phyloP scores from a whole-genome alignment of 1,140 invertebrate species.

The Saxidomus purpurata region DNA sequence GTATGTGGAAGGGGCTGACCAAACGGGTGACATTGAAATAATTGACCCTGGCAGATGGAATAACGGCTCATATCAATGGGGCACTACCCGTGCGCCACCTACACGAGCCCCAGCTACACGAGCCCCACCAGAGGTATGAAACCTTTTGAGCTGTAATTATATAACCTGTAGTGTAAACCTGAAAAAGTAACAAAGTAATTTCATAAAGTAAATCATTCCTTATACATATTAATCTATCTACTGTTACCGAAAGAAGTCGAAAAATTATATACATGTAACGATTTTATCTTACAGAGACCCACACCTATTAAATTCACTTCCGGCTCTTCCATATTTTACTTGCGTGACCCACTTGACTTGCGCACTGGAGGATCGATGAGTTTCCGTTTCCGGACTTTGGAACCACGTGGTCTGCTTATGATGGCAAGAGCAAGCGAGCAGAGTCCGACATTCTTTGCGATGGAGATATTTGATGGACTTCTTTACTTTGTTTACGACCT shows the following conservation, averaged over 20 bases:
- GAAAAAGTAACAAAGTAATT: too few relatives aligned
- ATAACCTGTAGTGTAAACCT: too few relatives aligned
- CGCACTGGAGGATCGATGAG: conserved; percentile 34
- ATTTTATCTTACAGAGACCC: conserved; percentile 5
- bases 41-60: not conserved
- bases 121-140: not conserved
- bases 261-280: not conserved
- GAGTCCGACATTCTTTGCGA: conserved; percentile 64
- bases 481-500: conserved; percentile 80
- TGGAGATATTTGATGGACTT: conserved; percentile 81
- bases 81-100: not conserved
- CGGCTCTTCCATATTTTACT: conserved; percentile 8
- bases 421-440: not conserved
- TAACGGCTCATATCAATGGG: not conserved
- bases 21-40: conserved; percentile 15
- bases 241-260: too few relatives aligned
- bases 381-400: conserved; percentile 59
- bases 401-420: conserved; percentile 54
- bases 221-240: too few relatives aligned
- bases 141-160: too few relatives aligned
- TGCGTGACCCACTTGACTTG: conserved; percentile 39
- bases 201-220: too few relatives aligned
- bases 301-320: conserved; percentile 48
- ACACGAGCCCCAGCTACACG: too few relatives aligned
- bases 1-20: not conserved